Evolutionary conservation across 2,888 invertebrate genomes (phyloP), one percentile per base, ranked within the genome.

Genomic region (Torymus texanus): DNA sequence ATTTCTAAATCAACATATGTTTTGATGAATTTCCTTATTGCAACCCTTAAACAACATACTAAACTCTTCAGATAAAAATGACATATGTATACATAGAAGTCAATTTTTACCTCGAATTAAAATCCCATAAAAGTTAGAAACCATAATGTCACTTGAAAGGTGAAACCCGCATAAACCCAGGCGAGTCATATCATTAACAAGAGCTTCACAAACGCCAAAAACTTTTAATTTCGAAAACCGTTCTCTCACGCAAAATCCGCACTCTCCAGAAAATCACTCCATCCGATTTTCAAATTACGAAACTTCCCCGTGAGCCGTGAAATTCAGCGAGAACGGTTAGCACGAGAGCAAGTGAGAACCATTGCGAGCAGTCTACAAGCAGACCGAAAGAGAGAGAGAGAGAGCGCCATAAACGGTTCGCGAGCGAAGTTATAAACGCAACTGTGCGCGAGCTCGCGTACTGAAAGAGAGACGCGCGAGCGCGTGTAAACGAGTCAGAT

Each of bases 361-460:
- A 2, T 51, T 18, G 16, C 51, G 51, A 51, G 59, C 3, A 55
- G 55, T 13, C 14, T 41, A 18, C 12, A 13, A 18, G 59, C 41
- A 70, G 70, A 70, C 41, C 50, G 18, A 16, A 63, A n/a, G 55
- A 55, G 63, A 58, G 62, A 75, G 63, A 75, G 61, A 67, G 67
- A 67, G 51, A 66, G n/a, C 55, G 70, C 62, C 50, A 65, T 71
- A 77, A 71, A 71, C 59, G 71, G 58, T 63, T 58, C 65, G 71
- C 65, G 77, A 71, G 75, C 65, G 51, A 70, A 71, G 77, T 77
- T 71, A 77, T 77, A 77, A 77, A 77, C 65, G 71, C 77, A 71
- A 65, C 59, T 70, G 65, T 62, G 13, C 65, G 18, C 0, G 21
- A 50, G 65, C 68, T 8, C 65, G 14, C 0, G 18, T 50, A 14